Base-by-base conservation (phyloP, 2,113 vertebrate genomes). In the Phaethon lepturus region DNA sequence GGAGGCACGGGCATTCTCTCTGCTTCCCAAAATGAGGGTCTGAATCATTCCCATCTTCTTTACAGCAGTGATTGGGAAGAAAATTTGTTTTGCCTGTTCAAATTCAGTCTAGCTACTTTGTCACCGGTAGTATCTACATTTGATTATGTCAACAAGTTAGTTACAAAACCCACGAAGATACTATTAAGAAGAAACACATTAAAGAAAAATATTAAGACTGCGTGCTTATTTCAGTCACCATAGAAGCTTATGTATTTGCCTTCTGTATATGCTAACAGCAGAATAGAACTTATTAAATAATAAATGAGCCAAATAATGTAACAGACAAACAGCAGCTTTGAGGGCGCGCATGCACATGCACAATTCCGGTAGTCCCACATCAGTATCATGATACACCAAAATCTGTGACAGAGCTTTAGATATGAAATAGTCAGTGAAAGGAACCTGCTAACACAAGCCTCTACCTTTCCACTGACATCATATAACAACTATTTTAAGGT, bases 261-360 rank as follows among this genome's bases (percentile, higher is more conserved):
- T 53, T 52, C 63, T 49, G 42, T 29, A 42, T 23, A 26, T 24
- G 55, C 8, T 62, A 58, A 53, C 26, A 49, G 60, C 26, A 86
- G 63, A 79, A 47, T 3, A 68, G 33, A 47, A 11, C 19, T 59
- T 56, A 40, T 17, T 62, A 76, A 79, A 9, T 45, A 71, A 80
- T 35, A 78, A 59, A 49, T 25, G 17, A 83, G 23, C 11, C 55
- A 74, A 83, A 78, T 13, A 67, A 55, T 29, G 5, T 4, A 40
- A 71, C 31, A 62, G 29, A 62, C 15, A 29, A 62, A 42, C 10
- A 60, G 63, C 10, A 23, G 29, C 20, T 84, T 45, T 75, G 56
- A 67, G 40, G 42, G 53, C 69, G 16, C 0, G 0, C 29, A 33
- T 7, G 31, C 20, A 64, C 0, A 0, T 42, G 52, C 63, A 50